A percentile compares a stretch with the other conserved stretches of the same genome.
Evolutionary conservation across 2,113 vertebrate species (phyloP).

Genomic region (Pteruthius melanotis): DNA sequence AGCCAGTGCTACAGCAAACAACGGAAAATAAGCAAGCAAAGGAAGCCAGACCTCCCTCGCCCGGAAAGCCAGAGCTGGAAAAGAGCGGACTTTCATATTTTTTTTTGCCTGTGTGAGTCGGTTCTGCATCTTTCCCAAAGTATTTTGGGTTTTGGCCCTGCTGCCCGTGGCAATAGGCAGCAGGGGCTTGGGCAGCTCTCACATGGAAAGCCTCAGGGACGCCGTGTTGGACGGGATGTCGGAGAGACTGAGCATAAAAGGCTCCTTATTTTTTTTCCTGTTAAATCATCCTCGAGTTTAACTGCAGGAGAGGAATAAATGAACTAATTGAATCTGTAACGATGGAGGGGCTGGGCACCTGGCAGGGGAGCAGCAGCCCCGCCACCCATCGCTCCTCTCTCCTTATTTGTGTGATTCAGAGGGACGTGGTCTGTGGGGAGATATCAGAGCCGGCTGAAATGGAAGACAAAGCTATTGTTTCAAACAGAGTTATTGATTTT

Average conservation of each 20-base stretch:
- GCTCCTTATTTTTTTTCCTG: neutral
- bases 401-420: constrained; percentile 23
- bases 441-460: constrained; percentile 41
- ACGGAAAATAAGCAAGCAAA: constrained; percentile 10
- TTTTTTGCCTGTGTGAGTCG: neutral
- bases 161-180: neutral
- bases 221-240: neutral
- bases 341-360: neutral
- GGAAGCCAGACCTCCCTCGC: constrained; percentile 8
- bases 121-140: neutral
- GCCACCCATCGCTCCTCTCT: neutral
- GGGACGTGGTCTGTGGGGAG: constrained; percentile 36
- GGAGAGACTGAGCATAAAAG: constrained; percentile 5
- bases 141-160: neutral
- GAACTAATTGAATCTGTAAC: constrained; percentile 6
- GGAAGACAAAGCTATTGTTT: constrained; percentile 68
- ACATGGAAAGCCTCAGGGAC: neutral
- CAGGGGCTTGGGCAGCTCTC: neutral
- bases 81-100: neutral
- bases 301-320: constrained; percentile 23
- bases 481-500: constrained; percentile 72
- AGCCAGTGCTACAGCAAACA: constrained; percentile 45
- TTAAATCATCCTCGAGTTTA: constrained; percentile 9
- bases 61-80: neutral
- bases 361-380: neutral